Evolutionary conservation across 2,797 vertebrate genomes (phyloP), one percentile per base, ranked within the genome.

Genomic region (Sylvia borin): DNA sequence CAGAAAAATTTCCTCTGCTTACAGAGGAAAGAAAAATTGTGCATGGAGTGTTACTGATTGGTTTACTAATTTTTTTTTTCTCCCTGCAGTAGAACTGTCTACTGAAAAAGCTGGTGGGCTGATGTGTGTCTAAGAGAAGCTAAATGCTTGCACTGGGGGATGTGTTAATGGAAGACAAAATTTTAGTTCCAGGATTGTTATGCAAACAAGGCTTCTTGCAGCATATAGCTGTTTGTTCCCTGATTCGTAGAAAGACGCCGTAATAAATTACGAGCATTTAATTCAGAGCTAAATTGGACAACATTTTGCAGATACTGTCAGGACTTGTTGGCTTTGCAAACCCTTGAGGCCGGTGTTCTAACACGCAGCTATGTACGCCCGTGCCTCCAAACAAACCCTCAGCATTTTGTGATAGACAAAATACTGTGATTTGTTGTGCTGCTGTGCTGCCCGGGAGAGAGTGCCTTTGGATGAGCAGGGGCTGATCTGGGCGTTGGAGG

Each of bases 241-340:
- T 82, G 79, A 77, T 77, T 75, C 0, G 6, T 34, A 72, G 78
- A 93, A 91, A 93, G 90, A 77, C 4, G 0, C 62, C 92, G 42
- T 67, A 92, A 96, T 89, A 88, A 95, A 92, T 87, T 93, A 36
- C n/a, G 79, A 68, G 55, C 81, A 66, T 85, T 88, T 94, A 95
- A 87, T 94, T 90, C 75, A 76, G 64, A 79, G 72, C 24, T 92
- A 91, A 92, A 75, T 84, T 91, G 91, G 79, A 82, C 92, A 71
- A 61, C 87, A 13, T 96, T 90, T 93, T 91, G 58, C 86, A 86
- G 93, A 92, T 65, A 88, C 54, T 97, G 94, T 96, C 74, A 55
- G 93, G 93, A 96, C 96, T 97, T 96, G 96, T 88, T 96, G 94
- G 45, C 54, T 97, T 86, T 85, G 66, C 79, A 96, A 88, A 95